Conservation (phyloP, 2,797 vertebrate genomes). For the Sphenodon punctatus region DNA sequence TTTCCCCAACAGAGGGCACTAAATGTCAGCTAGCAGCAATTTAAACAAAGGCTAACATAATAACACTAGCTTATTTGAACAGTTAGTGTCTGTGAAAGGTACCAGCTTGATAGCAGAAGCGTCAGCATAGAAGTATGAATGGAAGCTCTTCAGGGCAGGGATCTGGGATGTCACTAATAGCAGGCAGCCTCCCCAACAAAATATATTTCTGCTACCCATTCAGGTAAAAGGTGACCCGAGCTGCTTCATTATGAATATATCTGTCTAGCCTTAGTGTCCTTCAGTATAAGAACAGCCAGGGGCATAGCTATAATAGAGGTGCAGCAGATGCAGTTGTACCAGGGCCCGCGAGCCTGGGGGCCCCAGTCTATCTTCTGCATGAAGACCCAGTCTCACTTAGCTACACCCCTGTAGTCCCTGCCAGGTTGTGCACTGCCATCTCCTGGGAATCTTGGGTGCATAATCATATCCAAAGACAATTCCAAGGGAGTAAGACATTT, state of each 20-base stretch:
- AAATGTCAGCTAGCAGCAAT: neutral
- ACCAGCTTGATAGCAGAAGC: neutral
- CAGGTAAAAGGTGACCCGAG: neutral
- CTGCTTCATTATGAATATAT: neutral
- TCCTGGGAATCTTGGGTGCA: slow-evolving; percentile 26
- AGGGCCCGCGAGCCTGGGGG: too few species aligned
- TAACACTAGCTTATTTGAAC: neutral
- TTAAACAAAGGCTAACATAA: neutral
- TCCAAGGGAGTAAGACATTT: slow-evolving; percentile 11
- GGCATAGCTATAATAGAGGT: too few species aligned
- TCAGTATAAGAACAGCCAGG: too few species aligned
- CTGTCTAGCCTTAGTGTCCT: neutral
- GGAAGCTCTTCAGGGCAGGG: neutral
- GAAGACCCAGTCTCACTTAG: too few species aligned
- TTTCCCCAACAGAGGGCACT: neutral
- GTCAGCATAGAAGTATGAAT: accelerated
- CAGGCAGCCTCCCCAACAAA: neutral
- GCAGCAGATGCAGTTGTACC: too few species aligned
- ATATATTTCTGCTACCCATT: neutral
- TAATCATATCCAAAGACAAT: slow-evolving; percentile 22
- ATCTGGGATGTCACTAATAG: too few species aligned
- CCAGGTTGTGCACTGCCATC: too few species aligned
- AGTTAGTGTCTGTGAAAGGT: neutral
- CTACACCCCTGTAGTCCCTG: too few species aligned
- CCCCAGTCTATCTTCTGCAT: too few species aligned